Percentiles rank a stretch among this genome's conserved stretches.
Evolutionary conservation across 2,888 invertebrate genomes (phyloP).

Genomic region (Teinopalpus imperialis): DNA sequence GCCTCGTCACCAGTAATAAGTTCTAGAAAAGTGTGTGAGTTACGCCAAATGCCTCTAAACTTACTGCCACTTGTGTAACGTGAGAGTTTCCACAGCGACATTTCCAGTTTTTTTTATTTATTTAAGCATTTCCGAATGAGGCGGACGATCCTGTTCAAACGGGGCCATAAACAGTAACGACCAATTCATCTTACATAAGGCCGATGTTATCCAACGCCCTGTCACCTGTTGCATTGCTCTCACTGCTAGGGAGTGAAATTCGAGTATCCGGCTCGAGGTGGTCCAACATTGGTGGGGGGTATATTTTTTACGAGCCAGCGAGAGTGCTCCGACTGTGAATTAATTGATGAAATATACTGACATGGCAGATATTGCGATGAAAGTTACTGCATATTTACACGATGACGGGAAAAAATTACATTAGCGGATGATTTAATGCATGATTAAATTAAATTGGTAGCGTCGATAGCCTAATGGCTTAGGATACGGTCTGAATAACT

Average conservation of each 20-base stretch:
- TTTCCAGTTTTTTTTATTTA: slow-evolving; percentile 9
- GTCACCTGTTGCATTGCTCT: slow-evolving; percentile 21
- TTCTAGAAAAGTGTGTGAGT: background rate
- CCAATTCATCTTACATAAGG: slow-evolving; percentile 19
- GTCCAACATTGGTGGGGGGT: background rate
- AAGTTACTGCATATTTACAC: background rate
- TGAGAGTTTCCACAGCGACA: background rate
- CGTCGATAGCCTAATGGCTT: too few relatives aligned
- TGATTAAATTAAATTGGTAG: too few relatives aligned
- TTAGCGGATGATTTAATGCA: too few relatives aligned
- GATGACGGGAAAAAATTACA: too few relatives aligned
- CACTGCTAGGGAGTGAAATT: slow-evolving; percentile 22
- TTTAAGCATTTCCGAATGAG: slow-evolving; percentile 4
- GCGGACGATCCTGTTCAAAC: slow-evolving; percentile 10
- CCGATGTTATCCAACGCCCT: slow-evolving; percentile 8
- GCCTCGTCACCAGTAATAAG: too few relatives aligned
- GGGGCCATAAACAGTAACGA: slow-evolving; percentile 20
- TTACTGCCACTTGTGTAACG: slow-evolving; percentile 12
- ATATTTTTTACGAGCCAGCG: slow-evolving; percentile 9
- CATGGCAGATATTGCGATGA: background rate
- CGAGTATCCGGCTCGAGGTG: slow-evolving; percentile 14
- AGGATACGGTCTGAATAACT: too few relatives aligned
- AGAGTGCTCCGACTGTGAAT: slow-evolving; percentile 2
- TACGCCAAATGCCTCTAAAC: background rate
- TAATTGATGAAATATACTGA: background rate